Evolutionary conservation across 1,140 invertebrate species (phyloP).

Genomic region (Chrysoperla carnea): DNA sequence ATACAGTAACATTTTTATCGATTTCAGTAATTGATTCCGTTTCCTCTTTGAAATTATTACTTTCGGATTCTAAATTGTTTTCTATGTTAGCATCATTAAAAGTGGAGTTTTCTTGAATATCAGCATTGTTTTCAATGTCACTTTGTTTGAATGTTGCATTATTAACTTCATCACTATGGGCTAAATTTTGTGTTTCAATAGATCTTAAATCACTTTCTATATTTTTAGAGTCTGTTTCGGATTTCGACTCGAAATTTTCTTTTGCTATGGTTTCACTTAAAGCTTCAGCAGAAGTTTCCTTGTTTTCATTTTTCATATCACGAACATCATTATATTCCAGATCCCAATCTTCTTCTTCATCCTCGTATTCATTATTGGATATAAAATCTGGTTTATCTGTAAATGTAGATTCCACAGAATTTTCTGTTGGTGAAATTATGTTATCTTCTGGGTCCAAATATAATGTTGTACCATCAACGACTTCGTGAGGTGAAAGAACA

Average conservation of each 20-base stretch:
- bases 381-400: neutral
- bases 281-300: neutral
- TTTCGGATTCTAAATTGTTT: no score
- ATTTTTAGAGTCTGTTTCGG: neutral
- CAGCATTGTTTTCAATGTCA: no score
- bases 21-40: no score
- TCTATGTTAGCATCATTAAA: no score
- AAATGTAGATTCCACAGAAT: neutral
- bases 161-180: no score
- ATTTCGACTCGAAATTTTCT: neutral
- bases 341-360: neutral
- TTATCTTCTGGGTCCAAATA: constrained; percentile 8
- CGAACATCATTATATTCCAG: constrained; percentile 1
- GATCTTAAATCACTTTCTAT: neutral
- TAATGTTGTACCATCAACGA: constrained; percentile 28
- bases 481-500: constrained; percentile 19
- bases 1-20: no score
- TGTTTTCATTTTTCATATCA: constrained; percentile 2
- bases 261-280: neutral
- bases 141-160: no score
- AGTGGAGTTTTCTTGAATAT: no score
- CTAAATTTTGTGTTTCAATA: no score
- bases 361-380: neutral
- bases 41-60: no score
- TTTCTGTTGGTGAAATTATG: neutral